Percentiles rank a stretch among this genome's conserved stretches.
These are phyloP conservation scores for Mycteria americana DNA, from an alignment of 2,797 vertebrate species.

Conservation along the genomic window DNA sequence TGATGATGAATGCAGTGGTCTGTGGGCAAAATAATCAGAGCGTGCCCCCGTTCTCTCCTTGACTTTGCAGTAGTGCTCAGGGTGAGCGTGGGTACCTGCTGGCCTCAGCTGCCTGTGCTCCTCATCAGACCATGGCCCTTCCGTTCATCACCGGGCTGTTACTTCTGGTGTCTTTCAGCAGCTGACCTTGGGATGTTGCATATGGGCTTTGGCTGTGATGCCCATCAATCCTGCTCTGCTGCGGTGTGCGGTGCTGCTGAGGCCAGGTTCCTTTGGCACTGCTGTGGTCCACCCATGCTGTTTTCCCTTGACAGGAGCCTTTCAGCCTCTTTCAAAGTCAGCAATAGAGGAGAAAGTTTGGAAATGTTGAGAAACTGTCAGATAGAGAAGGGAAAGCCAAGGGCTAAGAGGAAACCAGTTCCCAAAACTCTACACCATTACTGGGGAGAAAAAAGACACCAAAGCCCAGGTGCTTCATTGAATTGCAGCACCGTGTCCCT, in stretches of 20 bases:
- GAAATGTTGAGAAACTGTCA: background rate
- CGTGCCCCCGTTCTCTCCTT: fast-evolving
- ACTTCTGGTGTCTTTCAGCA: background rate
- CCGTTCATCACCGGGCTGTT: background rate
- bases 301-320: background rate
- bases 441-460: background rate
- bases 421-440: fast-evolving
- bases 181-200: background rate
- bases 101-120: background rate
- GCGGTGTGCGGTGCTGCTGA: fast-evolving
- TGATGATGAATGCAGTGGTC: background rate
- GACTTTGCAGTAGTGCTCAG: background rate
- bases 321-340: background rate
- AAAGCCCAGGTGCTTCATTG: background rate
- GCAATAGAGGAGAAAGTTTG: background rate
- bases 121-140: background rate
- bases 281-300: background rate
- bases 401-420: background rate
- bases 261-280: background rate
- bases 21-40: fast-evolving
- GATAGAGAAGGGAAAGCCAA: background rate
- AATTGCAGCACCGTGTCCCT: fast-evolving
- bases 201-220: background rate
- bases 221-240: background rate
- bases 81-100: background rate